Evolutionary conservation across 2,797 vertebrate genomes (phyloP).

Genomic region (Phaenicophaeus curvirostris): DNA sequence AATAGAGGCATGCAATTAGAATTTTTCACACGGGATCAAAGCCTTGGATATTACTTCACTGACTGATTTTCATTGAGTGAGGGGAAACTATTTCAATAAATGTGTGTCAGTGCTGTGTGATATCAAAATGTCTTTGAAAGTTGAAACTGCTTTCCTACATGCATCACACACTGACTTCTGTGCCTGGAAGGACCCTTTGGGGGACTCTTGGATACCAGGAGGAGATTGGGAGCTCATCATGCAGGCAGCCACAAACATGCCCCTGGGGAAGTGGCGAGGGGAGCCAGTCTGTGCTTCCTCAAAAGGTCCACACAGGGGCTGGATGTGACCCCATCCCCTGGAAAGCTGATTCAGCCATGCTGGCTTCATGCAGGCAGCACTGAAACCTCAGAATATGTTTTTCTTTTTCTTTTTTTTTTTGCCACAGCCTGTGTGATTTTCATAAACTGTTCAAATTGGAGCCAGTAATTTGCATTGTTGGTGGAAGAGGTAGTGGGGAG

Average conservation of each 20-base stretch:
- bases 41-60: neutral
- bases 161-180: neutral
- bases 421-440: neutral
- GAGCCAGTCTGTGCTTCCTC: neutral
- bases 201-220: neutral
- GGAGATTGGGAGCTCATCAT: neutral
- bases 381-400: neutral
- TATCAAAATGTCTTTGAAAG: neutral
- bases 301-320: neutral
- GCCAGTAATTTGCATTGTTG: neutral
- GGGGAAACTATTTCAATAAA: neutral
- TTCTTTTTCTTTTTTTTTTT: neutral
- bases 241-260: neutral
- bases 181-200: neutral
- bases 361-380: accelerated
- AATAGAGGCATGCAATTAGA: neutral
- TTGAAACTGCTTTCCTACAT: neutral
- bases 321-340: neutral
- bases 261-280: accelerated
- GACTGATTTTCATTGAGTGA: neutral
- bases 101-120: neutral
- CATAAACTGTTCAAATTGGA: neutral
- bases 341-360: neutral
- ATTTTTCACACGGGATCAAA: neutral
- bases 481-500: neutral